phyloP scores from a whole-genome alignment of 1,140 invertebrate genomes.

The Gerris buenoi region DNA sequence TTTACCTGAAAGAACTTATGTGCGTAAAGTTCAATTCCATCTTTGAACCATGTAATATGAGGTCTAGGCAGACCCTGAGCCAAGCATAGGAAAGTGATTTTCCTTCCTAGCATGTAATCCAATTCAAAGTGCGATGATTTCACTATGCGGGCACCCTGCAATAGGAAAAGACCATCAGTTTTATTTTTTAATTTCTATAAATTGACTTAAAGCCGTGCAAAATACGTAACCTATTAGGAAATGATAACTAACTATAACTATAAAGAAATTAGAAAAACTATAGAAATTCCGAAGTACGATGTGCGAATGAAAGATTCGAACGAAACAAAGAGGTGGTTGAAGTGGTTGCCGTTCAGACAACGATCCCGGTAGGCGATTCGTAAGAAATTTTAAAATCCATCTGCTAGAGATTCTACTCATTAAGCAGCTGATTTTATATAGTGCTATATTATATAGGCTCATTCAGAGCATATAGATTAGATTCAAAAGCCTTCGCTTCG shows the following conservation, averaged over 20 bases:
- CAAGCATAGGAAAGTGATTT: slow-evolving; percentile 41
- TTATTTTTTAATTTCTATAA: too few species aligned
- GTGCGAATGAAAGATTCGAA: too few species aligned
- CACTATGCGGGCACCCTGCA: slow-evolving; percentile 38
- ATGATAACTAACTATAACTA: not conserved
- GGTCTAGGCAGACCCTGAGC: slow-evolving; percentile 37
- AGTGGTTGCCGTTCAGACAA: too few species aligned
- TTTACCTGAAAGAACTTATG: slow-evolving; percentile 40
- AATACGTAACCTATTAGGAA: not conserved
- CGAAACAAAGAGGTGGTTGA: too few species aligned
- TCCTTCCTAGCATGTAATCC: slow-evolving; percentile 41
- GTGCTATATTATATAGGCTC: too few species aligned
- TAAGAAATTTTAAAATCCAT: too few species aligned
- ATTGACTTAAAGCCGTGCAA: not conserved
- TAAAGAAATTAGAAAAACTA: not conserved
- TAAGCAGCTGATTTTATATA: too few species aligned
- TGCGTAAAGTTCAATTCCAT: slow-evolving; percentile 39
- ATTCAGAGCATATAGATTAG: too few species aligned
- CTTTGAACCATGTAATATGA: slow-evolving; percentile 41
- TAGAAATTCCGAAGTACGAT: too few species aligned
- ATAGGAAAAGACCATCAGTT: not conserved
- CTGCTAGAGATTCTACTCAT: too few species aligned
- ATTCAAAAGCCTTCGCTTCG: too few species aligned
- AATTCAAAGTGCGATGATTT: slow-evolving; percentile 43
- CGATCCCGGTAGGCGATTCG: too few species aligned